A percentile compares a stretch with the other conserved stretches of the same genome.
Conservation (phyloP, 2,888 invertebrate species). For the Tetramorium bicarinatum region DNA sequence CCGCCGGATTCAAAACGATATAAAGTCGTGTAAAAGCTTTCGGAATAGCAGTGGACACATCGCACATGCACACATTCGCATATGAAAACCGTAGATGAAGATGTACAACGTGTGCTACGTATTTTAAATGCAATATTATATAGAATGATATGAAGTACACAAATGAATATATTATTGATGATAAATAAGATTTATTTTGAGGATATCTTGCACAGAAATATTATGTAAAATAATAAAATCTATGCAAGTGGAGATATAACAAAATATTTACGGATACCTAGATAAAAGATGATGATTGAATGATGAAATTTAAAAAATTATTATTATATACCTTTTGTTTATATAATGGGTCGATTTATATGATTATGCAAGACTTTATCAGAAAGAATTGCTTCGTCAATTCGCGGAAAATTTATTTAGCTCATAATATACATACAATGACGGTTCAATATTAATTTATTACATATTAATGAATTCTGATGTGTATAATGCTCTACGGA, state of each 20-base stretch:
- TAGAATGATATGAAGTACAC: background rate
- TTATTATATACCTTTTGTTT: background rate
- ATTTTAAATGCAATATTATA: constrained; percentile 10
- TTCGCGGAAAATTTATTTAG: background rate
- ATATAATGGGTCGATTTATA: background rate
- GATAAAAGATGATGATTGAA: background rate
- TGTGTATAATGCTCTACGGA: background rate
- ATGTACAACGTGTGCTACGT: background rate
- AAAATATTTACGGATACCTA: background rate
- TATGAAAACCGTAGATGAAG: background rate
- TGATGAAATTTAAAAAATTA: background rate
- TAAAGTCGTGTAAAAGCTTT: constrained; percentile 54
- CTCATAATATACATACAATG: background rate
- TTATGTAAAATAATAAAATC: background rate
- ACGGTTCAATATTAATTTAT: background rate
- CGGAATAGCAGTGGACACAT: constrained; percentile 5
- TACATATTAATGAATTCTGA: background rate
- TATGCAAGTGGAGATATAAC: background rate
- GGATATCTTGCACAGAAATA: background rate
- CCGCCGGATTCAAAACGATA: constrained; percentile 49
- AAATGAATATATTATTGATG: background rate
- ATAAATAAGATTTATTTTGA: constrained; percentile 17
- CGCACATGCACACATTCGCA: background rate
- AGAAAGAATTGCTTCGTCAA: background rate
- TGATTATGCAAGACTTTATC: background rate